phyloP scores from a whole-genome alignment of 2,888 invertebrate species.

The Rotaria magnacalcarata region DNA sequence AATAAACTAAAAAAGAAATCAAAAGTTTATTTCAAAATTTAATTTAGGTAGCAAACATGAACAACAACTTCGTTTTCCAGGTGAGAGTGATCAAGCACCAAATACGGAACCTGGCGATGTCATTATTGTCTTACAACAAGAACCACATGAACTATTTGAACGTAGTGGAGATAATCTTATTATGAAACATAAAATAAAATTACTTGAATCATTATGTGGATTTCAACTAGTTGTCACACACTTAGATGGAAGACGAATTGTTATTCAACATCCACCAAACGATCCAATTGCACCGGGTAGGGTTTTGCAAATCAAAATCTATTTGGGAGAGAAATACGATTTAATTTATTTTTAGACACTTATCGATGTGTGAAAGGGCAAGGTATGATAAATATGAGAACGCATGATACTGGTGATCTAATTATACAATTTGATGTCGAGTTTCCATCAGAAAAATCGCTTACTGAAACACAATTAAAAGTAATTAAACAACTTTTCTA shows the following conservation, averaged over 20 bases:
- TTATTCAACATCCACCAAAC: conserved; percentile 71
- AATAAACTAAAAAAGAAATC: not conserved
- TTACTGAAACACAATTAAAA: conserved; percentile 60
- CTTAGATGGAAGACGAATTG: conserved; percentile 77
- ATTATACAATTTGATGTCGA: conserved; percentile 85
- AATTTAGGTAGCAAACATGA: conserved; percentile 71
- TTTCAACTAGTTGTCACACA: conserved; percentile 77
- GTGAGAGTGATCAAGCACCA: conserved; percentile 82
- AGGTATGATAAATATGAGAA: conserved; percentile 33
- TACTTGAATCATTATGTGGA: conserved; percentile 88
- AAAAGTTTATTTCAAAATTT: too few relatives aligned
- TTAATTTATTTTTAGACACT: not conserved
- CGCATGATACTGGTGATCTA: conserved; percentile 59
- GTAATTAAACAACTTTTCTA: not conserved
- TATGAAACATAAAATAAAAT: conserved; percentile 71
- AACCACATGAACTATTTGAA: conserved; percentile 74
- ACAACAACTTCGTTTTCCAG: conserved; percentile 77
- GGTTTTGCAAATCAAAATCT: too few relatives aligned
- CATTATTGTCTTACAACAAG: conserved; percentile 76
- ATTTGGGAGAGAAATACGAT: too few relatives aligned
- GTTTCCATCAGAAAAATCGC: conserved; percentile 63
- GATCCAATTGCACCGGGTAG: conserved; percentile 40
- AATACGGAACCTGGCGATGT: conserved; percentile 81
- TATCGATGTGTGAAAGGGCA: conserved; percentile 15
- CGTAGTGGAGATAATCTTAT: conserved; percentile 69